A percentile compares a stretch with the other conserved stretches of the same genome.
Evolutionary conservation across 2,888 invertebrate genomes (phyloP).

Genomic region (Volucella inanis): DNA sequence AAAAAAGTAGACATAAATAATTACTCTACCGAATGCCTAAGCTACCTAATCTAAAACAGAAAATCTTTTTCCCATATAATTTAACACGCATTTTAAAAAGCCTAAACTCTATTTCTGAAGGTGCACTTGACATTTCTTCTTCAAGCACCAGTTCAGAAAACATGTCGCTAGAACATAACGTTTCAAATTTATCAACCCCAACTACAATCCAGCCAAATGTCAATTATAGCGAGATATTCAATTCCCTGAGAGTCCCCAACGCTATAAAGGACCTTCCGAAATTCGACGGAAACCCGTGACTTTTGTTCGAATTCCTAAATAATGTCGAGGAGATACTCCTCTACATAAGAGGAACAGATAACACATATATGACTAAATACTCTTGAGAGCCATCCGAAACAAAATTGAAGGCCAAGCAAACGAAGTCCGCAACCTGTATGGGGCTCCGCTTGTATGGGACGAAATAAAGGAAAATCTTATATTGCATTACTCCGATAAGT

Average conservation of each 20-base stretch:
- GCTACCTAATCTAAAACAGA: not conserved
- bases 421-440: constrained; percentile 34
- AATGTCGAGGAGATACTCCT: constrained; percentile 55
- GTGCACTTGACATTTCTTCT: too few species aligned
- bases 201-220: too few species aligned
- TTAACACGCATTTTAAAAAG: not conserved
- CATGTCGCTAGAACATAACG: too few species aligned
- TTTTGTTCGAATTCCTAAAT: constrained; percentile 45
- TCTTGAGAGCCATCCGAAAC: constrained; percentile 48
- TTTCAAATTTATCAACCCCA: too few species aligned
- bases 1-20: too few species aligned
- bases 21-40: not conserved
- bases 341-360: constrained; percentile 50
- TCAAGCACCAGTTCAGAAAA: too few species aligned
- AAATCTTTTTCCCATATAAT: not conserved
- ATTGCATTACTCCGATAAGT: too few species aligned
- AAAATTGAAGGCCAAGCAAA: constrained; percentile 53
- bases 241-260: constrained; percentile 43
- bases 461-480: too few species aligned
- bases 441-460: constrained; percentile 22
- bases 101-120: not conserved
- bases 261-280: constrained; percentile 49
- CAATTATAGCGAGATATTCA: constrained; percentile 26
- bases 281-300: constrained; percentile 42
- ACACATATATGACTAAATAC: constrained; percentile 44